Evolutionary conservation across 2,888 invertebrate species (phyloP).

Genomic region (Scaptomyza reducta): DNA sequence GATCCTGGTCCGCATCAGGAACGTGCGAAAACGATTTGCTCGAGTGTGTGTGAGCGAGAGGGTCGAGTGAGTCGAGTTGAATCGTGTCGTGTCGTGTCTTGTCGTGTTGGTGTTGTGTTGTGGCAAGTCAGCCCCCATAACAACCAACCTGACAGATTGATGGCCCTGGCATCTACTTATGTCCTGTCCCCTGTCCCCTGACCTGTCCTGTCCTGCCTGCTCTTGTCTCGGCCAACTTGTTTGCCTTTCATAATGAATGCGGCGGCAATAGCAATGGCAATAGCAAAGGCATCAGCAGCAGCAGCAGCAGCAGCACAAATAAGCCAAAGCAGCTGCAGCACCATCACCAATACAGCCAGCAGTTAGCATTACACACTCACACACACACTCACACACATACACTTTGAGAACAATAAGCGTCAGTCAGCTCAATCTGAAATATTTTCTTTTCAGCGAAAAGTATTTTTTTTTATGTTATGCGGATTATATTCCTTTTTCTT

Average conservation of each 20-base stretch:
- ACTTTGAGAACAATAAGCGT: background rate
- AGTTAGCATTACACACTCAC: conserved; percentile 17
- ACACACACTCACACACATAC: conserved; percentile 11
- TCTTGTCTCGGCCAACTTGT: conserved; percentile 48
- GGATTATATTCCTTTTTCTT: no score
- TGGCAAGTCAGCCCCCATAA: conserved; percentile 24
- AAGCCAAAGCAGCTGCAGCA: conserved; percentile 35
- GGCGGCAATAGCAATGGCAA: conserved; percentile 54
- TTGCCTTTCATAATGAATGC: conserved; percentile 78
- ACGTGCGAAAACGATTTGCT: conserved; percentile 59
- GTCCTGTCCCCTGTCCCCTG: no score
- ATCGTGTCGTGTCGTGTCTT: background rate
- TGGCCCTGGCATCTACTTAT: conserved; percentile 54
- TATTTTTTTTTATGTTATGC: no score
- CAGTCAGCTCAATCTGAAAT: no score
- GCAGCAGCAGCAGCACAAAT: conserved; percentile 24
- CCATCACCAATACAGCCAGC: background rate
- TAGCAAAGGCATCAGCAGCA: conserved; percentile 25
- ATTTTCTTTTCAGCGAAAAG: no score
- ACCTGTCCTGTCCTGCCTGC: conserved; percentile 5
- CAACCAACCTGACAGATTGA: conserved; percentile 61
- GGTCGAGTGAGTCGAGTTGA: background rate
- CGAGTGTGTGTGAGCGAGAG: background rate
- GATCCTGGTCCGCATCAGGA: conserved; percentile 47
- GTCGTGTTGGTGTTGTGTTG: no score